Percentiles rank a stretch among this genome's conserved stretches.
Evolutionary conservation across 2,113 vertebrate genomes (phyloP).

Genomic region (Pelobates fuscus): DNA sequence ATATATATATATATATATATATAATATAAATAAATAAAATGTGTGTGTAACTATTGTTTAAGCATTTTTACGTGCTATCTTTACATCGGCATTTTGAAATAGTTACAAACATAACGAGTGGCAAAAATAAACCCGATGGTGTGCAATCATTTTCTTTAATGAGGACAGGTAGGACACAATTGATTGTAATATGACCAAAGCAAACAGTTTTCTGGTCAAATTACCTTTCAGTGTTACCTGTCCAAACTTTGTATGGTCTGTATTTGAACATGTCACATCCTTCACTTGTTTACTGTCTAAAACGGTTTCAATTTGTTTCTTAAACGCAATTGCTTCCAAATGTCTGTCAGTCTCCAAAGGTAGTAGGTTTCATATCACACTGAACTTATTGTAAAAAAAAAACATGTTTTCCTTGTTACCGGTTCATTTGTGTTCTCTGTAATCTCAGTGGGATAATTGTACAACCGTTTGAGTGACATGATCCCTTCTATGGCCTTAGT

Average conservation of each 20-base stretch:
- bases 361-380: conserved; percentile 28
- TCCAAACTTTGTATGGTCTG: conserved; percentile 1
- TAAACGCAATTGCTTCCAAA: conserved; percentile 23
- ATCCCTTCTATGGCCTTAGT: conserved; percentile 23
- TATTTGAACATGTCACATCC: background rate
- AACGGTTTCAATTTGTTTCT: conserved; percentile 25
- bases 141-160: no score
- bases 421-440: conserved; percentile 23
- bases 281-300: background rate
- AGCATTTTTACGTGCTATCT: no score
- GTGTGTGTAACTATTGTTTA: no score
- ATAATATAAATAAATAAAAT: no score
- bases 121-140: no score
- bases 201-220: no score
- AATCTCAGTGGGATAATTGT: conserved; percentile 46
- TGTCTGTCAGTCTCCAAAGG: conserved; percentile 35
- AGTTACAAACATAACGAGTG: no score
- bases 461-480: conserved; percentile 36
- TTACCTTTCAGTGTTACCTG: conserved; percentile 5
- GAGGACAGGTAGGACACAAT: no score
- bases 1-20: no score
- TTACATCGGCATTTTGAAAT: no score
- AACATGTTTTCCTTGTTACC: conserved; percentile 19
- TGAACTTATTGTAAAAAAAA: conserved; percentile 38
- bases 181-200: no score